Percentiles rank a stretch among this genome's conserved stretches.
phyloP scores from a whole-genome alignment of 2,888 invertebrate genomes.

The Cephalotes varians region DNA sequence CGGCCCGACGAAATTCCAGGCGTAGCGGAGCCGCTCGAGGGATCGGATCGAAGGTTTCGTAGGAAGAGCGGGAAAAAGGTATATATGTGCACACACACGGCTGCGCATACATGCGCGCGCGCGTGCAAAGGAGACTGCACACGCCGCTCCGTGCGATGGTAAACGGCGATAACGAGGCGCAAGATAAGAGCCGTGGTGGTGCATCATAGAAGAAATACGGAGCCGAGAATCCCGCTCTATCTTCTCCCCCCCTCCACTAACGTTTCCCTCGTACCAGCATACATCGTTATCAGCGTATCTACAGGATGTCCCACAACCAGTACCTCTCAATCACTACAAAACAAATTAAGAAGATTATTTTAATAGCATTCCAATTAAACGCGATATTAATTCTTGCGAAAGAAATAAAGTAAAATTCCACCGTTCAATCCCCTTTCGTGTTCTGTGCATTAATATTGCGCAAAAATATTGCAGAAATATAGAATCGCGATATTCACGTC shows the following conservation, averaged over 20 bases:
- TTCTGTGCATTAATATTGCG: background rate
- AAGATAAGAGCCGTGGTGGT: constrained; percentile 73
- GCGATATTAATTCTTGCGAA: background rate
- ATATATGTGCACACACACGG: constrained; percentile 18
- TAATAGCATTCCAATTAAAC: background rate
- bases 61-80: constrained; percentile 58
- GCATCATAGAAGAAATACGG: constrained; percentile 67
- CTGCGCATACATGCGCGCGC: constrained; percentile 21
- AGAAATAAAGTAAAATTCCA: background rate
- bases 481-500: too few species aligned
- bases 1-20: constrained; percentile 58
- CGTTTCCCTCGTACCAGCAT: constrained; percentile 47
- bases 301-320: constrained; percentile 39
- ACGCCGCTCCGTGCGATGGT: constrained; percentile 67
- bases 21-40: constrained; percentile 47
- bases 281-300: constrained; percentile 62
- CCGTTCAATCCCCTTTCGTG: background rate
- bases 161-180: constrained; percentile 77
- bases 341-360: constrained; percentile 13
- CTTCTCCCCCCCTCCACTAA: constrained; percentile 3
- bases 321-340: constrained; percentile 5
- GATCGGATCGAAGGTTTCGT: constrained; percentile 63
- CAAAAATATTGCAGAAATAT: background rate
- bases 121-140: constrained; percentile 36
- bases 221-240: constrained; percentile 37